A percentile compares a stretch with the other conserved stretches of the same genome.
Evolutionary conservation across 2,888 invertebrate species (phyloP).

Genomic region (Prenolepis imparis): DNA sequence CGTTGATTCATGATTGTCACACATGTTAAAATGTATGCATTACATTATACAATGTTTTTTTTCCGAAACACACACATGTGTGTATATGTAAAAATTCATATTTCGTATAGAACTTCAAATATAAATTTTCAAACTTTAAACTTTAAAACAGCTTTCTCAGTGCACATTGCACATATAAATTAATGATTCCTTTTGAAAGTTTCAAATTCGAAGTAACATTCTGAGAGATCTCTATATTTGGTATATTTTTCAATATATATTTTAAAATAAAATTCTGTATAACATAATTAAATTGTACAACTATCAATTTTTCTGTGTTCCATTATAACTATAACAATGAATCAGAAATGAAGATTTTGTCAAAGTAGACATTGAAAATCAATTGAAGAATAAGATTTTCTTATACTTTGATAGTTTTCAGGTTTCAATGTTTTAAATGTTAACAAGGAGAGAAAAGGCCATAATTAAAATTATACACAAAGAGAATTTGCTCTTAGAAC

Average conservation of each 20-base stretch:
- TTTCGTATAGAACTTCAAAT: background rate
- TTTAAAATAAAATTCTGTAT: background rate
- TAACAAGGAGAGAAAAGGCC: background rate
- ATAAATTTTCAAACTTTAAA: background rate
- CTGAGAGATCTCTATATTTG: background rate
- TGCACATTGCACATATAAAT: too few relatives aligned
- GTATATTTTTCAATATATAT: background rate
- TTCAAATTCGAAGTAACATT: background rate
- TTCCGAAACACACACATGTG: background rate
- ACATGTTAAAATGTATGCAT: background rate
- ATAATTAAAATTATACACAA: too few relatives aligned
- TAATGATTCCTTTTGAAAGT: background rate
- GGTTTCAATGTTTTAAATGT: background rate
- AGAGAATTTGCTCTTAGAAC: too few relatives aligned
- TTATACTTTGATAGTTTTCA: background rate
- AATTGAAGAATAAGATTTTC: background rate
- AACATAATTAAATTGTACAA: background rate
- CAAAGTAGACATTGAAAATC: slow-evolving; percentile 3
- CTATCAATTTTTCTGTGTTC: background rate
- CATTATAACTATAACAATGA: background rate
- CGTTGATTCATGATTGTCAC: background rate
- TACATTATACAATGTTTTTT: background rate
- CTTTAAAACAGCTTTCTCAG: too few relatives aligned
- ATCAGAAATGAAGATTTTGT: background rate
- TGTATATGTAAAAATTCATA: background rate